A percentile compares a stretch with the other conserved stretches of the same genome.
These are phyloP conservation scores for Poecilobothrus nobilitatus DNA, from an alignment of 2,888 invertebrate genomes.

Conservation along the genomic window DNA sequence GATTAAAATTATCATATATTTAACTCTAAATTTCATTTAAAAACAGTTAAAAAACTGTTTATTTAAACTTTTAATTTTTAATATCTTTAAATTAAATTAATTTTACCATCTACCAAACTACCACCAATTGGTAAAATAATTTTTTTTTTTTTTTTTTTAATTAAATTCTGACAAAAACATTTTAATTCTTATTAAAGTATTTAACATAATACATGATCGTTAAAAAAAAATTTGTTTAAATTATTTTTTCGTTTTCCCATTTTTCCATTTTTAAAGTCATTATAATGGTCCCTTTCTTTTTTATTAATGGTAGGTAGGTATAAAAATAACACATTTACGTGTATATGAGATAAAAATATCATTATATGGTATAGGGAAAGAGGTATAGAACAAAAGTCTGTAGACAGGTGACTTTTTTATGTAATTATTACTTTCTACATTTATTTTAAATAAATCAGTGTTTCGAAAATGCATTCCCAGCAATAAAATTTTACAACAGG, in stretches of 20 bases:
- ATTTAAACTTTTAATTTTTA: too few relatives aligned
- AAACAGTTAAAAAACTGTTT: too few relatives aligned
- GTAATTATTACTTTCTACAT: not conserved
- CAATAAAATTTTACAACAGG: not conserved
- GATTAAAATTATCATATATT: too few relatives aligned
- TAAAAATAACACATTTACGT: too few relatives aligned
- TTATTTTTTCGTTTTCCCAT: not conserved
- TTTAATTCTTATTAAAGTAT: not conserved
- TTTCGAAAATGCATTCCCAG: not conserved
- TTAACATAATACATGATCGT: not conserved
- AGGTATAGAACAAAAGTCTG: not conserved
- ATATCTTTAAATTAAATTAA: too few relatives aligned
- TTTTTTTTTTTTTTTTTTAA: too few relatives aligned
- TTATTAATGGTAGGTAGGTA: too few relatives aligned
- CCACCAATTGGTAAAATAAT: too few relatives aligned
- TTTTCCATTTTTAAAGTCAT: not conserved
- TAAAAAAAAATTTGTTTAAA: not conserved
- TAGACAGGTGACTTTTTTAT: constrained; percentile 2
- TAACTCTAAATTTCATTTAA: too few relatives aligned
- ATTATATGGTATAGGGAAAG: not conserved
- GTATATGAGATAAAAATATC: too few relatives aligned
- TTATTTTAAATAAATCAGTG: not conserved
- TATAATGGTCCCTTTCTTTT: not conserved
- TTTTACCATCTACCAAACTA: too few relatives aligned
- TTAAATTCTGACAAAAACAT: not conserved